Evolutionary conservation across 2,888 invertebrate species (phyloP).

Genomic region (Leptarthrus brevirostris): DNA sequence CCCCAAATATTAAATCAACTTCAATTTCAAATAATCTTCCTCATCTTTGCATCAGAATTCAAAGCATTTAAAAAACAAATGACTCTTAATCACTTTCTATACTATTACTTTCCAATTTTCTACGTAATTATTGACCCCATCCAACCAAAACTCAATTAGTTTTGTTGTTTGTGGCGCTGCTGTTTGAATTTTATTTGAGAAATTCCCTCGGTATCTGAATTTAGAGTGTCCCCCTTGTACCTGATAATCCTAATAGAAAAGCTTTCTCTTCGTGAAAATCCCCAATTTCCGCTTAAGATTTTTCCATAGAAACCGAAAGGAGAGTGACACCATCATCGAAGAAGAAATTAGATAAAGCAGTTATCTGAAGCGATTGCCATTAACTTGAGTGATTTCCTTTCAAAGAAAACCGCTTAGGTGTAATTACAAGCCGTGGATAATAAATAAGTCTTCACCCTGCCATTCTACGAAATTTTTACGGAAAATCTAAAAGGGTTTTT

Average conservation of each 20-base stretch:
- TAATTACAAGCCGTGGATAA: conserved; percentile 46
- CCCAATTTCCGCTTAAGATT: conserved; percentile 7
- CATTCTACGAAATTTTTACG: not conserved
- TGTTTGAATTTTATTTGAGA: too few relatives aligned
- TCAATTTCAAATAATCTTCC: too few relatives aligned
- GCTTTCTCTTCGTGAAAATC: not conserved
- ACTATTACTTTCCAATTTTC: too few relatives aligned
- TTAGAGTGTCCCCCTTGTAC: too few relatives aligned
- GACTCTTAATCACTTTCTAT: too few relatives aligned
- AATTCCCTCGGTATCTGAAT: too few relatives aligned
- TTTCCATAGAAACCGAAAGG: conserved; percentile 25
- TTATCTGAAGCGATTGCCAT: conserved; percentile 46
- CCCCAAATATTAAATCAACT: too few relatives aligned
- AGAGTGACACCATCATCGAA: conserved; percentile 28
- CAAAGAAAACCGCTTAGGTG: conserved; percentile 49
- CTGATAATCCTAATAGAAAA: not conserved
- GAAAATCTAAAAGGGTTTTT: conserved; percentile 10
- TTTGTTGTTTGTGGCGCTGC: not conserved
- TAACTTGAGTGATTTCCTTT: conserved; percentile 48
- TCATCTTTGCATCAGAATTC: too few relatives aligned
- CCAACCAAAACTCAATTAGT: not conserved
- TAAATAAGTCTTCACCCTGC: conserved; percentile 32
- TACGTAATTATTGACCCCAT: not conserved
- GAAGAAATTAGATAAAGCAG: conserved; percentile 45
- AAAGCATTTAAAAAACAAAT: too few relatives aligned